Evolutionary conservation across 2,797 vertebrate species (phyloP), one percentile per base, ranked within the genome.

Genomic region (Macropodus opercularis): DNA sequence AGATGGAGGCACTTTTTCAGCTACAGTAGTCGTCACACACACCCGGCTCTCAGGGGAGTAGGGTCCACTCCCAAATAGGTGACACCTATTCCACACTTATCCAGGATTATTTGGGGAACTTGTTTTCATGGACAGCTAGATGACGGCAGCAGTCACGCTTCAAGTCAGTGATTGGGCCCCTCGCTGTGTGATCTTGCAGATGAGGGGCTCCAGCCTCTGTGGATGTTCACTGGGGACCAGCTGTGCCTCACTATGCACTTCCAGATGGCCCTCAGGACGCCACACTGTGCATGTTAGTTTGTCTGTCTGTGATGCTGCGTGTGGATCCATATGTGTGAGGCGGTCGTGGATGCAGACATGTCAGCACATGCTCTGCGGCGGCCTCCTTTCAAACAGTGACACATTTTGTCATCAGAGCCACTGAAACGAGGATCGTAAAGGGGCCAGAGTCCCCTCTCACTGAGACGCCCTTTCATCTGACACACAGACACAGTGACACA

Each of bases 1-100:
- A 82, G 75, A 90, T 73, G 77, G 84, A 83, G 83, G 79, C 80
- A 77, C 77, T 83, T 88, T 78, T 87, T 86, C 80, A 64, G 77
- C 79, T 80, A 72, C 70, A 41, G 77, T 88, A 73, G 82, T 66
- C 67, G 80, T 82, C 22, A 22, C 34, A 61, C 39, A 42, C 63
- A 10, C 38, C 23, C 31, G 13, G 24, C 29, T 60, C 72, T 72
- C 55, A 61, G 9, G 26, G 43, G 40, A 52, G 63, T 48, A 53
- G 77, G 66, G 66, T 64, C 0, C 5, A 40, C 53, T 77, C 81
- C 48, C 46, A 76, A 78, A 53, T 21, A 32, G 36, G 13, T 2
- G 38, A 63, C 51, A 43, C 55, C 42, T 64, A 63, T 62, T 73
- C 38, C 63, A 5, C 27, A 7, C 53, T 44, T n/a, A 15, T 19